Conservation (phyloP, 2,888 invertebrate genomes). For the Stramonita haemastoma region DNA sequence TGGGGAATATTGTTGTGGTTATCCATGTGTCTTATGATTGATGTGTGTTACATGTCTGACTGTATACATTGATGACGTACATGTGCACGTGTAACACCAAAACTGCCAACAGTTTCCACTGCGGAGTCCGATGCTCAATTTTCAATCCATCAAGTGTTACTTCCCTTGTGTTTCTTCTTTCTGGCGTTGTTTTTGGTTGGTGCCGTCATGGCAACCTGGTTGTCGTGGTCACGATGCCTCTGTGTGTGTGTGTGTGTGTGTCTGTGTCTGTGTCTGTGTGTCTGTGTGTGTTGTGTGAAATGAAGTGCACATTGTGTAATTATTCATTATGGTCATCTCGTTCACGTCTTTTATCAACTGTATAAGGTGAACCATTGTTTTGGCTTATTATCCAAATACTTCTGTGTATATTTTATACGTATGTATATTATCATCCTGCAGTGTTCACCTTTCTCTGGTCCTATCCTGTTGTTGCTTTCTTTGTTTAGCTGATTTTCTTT, state of each 20-base stretch:
- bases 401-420: too few relatives aligned
- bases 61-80: not conserved
- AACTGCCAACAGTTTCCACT: slow-evolving; percentile 15
- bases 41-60: not conserved
- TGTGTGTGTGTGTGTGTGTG: not conserved
- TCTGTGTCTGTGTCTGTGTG: not conserved
- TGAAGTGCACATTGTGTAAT: not conserved
- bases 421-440: too few relatives aligned
- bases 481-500: too few relatives aligned
- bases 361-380: too few relatives aligned
- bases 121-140: slow-evolving; percentile 22
- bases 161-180: not conserved
- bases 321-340: not conserved
- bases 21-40: not conserved
- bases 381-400: too few relatives aligned
- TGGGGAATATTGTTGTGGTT: not conserved
- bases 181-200: not conserved
- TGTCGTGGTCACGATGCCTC: not conserved
- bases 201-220: not conserved
- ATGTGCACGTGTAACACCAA: slow-evolving; percentile 13
- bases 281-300: not conserved
- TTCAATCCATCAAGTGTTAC: slow-evolving; percentile 37
- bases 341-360: too few relatives aligned
- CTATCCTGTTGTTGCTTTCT: too few relatives aligned
- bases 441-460: too few relatives aligned